Evolutionary conservation across 2,797 vertebrate genomes (phyloP).

Genomic region (Ctenosaura bakeri): DNA sequence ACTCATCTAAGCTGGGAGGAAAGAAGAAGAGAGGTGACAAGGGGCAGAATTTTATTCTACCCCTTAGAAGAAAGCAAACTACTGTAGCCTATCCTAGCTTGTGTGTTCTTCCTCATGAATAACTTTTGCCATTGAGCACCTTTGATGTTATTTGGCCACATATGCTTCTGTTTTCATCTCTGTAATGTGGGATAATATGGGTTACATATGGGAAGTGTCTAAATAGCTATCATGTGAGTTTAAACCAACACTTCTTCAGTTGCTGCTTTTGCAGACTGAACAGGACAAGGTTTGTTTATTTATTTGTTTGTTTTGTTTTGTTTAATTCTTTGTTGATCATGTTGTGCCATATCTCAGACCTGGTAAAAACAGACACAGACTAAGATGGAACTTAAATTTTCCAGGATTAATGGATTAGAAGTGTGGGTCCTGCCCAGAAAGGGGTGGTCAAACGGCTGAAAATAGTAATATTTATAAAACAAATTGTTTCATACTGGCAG

Average conservation of each 20-base stretch:
- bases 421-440: not conserved
- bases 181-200: no score
- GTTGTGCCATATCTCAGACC: not conserved
- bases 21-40: no score
- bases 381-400: not conserved
- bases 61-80: no score
- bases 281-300: not conserved
- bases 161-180: no score
- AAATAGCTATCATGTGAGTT: not conserved
- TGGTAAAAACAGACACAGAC: not conserved
- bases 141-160: no score
- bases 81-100: no score
- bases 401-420: not conserved
- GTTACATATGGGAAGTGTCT: not conserved
- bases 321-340: not conserved
- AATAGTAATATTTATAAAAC: slow-evolving; percentile 35
- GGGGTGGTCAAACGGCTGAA: not conserved
- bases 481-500: not conserved
- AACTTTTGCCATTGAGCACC: no score
- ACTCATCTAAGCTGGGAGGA: no score
- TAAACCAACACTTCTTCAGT: no score
- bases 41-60: no score
- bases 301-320: no score
- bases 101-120: no score
- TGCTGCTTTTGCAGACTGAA: not conserved